Evolutionary conservation across 2,113 vertebrate genomes (phyloP).

Genomic region (Haliaeetus leucogaster): DNA sequence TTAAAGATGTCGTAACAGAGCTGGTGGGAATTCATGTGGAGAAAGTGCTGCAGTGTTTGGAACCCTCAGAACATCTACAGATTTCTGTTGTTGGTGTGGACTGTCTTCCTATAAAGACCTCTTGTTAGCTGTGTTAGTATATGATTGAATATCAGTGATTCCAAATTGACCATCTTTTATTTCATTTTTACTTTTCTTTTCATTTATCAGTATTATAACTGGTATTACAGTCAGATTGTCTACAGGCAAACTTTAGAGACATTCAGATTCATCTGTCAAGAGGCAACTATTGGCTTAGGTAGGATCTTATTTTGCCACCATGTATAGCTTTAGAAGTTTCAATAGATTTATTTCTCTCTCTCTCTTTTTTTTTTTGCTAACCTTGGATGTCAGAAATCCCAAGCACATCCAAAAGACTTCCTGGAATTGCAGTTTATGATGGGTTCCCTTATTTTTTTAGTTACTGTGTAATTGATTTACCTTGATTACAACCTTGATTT

Average conservation of each 20-base stretch:
- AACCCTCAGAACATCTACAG: not conserved
- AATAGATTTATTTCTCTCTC: not conserved
- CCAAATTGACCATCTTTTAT: not conserved
- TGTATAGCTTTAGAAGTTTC: not conserved
- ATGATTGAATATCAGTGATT: not conserved
- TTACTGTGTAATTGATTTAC: not conserved
- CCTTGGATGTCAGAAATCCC: not conserved
- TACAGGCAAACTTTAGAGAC: not conserved
- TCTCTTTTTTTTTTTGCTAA: not conserved
- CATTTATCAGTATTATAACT: not conserved
- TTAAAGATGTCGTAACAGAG: not conserved
- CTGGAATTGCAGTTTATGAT: not conserved
- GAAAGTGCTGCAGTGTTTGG: not conserved
- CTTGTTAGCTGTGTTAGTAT: not conserved
- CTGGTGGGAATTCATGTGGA: not conserved
- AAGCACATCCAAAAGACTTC: not conserved
- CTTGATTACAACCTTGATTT: not conserved
- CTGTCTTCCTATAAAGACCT: not conserved
- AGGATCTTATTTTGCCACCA: not conserved
- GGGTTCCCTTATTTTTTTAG: not conserved
- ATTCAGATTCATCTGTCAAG: not conserved
- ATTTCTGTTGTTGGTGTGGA: not conserved
- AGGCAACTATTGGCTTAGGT: not conserved
- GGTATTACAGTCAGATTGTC: not conserved
- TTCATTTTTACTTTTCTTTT: not conserved